phyloP scores from a whole-genome alignment of 2,888 invertebrate genomes.

The Ophion obscuratus region DNA sequence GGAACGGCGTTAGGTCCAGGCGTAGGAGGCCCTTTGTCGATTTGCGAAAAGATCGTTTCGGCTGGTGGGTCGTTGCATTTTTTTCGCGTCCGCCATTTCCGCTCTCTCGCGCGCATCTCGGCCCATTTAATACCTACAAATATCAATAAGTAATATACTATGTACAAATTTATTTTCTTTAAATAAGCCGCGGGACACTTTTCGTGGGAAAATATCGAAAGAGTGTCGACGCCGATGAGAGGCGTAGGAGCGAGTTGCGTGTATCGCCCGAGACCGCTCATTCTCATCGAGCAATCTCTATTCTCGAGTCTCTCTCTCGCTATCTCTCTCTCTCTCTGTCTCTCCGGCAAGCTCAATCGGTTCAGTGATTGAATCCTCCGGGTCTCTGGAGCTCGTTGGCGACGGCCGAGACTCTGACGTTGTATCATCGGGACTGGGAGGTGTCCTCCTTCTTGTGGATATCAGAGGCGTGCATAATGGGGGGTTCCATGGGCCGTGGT shows the following conservation, averaged over 20 bases:
- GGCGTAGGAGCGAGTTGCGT: not conserved
- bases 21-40: not conserved
- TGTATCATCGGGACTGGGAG: conserved; percentile 86
- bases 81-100: not conserved
- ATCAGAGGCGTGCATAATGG: conserved; percentile 79
- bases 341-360: no score
- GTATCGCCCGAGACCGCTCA: not conserved
- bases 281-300: conserved; percentile 8
- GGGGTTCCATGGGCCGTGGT: conserved; percentile 76
- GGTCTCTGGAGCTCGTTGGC: conserved; percentile 43
- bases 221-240: conserved; percentile 54
- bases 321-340: not conserved
- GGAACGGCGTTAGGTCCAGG: not conserved
- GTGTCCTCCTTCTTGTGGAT: conserved; percentile 87
- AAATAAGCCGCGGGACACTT: conserved; percentile 68
- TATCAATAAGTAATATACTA: conserved; percentile 69
- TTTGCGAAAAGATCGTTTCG: not conserved
- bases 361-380: conserved; percentile 39
- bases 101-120: not conserved
- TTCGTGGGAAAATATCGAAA: conserved; percentile 71
- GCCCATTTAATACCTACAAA: conserved; percentile 27
- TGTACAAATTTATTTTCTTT: conserved; percentile 79
- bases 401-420: conserved; percentile 69
- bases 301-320: not conserved
- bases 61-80: not conserved